Evolutionary conservation across 1,140 invertebrate species (phyloP), one percentile per base, ranked within the genome.

Genomic region (Scaptomyza hsui): DNA sequence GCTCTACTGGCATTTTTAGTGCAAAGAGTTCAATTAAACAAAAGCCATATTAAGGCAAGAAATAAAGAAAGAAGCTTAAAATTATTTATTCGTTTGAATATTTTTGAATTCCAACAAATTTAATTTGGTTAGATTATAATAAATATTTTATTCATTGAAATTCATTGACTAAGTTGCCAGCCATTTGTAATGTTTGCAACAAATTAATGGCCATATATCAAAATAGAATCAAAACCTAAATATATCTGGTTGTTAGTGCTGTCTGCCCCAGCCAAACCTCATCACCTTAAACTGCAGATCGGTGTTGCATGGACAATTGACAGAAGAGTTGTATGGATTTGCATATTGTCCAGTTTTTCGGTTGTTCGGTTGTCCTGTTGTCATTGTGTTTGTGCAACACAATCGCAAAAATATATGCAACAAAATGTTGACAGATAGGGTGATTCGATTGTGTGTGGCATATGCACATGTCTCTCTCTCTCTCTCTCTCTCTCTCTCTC

Each of bases 191-290:
- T 44, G 39, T 24, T 29, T 18, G n/a, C 29, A 26, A 24, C 57
- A 68, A 68, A 61, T 61, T 45, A 62, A 69, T 69, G 57, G 18
- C 26, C 6, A 29, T 29, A 19, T 35, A 52, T 49, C 15, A 35
- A 45, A 53, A 35, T 52, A 21, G 26, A 62, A 61, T 61, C 57
- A 37, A 37, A 37, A n/a, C 32, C 32, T n/a, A 37, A 37, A 29
- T 4, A n/a, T 35, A 35, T 12, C 1, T 37, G 12, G 0, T 3
- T 12, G 32, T 37, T 9, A 5, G 4, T 29, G 32, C 7, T 29
- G 26, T n/a, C n/a, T n/a, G 24, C 24, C 24, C 24, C 26, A 9
- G 26, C 7, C 26, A 2, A 29, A 37, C 10, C 32, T 12, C 7
- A 37, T 4, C 32, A 37, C 10, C 32, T n/a, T 0, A 37, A 35